Evolutionary conservation across 2,888 invertebrate species (phyloP).

Genomic region (Drosophila bunnanda): DNA sequence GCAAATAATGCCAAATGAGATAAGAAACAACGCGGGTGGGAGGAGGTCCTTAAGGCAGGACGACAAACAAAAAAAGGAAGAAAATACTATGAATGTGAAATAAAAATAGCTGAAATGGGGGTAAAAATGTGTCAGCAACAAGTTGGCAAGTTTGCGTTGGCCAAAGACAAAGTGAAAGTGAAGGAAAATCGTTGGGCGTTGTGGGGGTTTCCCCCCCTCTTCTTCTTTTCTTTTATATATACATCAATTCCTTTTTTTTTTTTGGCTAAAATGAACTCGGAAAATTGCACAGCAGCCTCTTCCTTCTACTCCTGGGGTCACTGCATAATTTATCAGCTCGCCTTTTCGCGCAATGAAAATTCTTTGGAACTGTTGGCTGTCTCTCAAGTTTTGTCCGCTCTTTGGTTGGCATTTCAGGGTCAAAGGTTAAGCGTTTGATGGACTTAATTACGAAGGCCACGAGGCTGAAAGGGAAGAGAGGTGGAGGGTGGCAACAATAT

Average conservation of each 20-base stretch:
- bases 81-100: slow-evolving; percentile 25
- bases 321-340: slow-evolving; percentile 76
- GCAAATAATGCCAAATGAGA: slow-evolving; percentile 79
- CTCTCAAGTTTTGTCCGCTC: slow-evolving; percentile 10
- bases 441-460: slow-evolving; percentile 31
- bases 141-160: slow-evolving; percentile 60
- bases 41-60: slow-evolving; percentile 13
- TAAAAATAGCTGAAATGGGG: slow-evolving; percentile 32
- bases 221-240: not conserved
- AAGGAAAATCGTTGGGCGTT: slow-evolving; percentile 7
- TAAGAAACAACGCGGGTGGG: slow-evolving; percentile 48
- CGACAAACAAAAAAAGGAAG: not conserved
- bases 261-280: slow-evolving; percentile 66
- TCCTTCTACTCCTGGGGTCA: slow-evolving; percentile 36
- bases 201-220: not conserved
- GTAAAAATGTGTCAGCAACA: slow-evolving; percentile 62
- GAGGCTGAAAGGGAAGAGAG: not conserved
- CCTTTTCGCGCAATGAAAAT: slow-evolving; percentile 46
- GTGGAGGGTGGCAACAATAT: not conserved
- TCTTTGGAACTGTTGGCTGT: slow-evolving; percentile 43
- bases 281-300: slow-evolving; percentile 59
- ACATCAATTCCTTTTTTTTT: not conserved
- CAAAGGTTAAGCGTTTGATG: slow-evolving; percentile 46
- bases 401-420: slow-evolving; percentile 33
- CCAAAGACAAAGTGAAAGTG: slow-evolving; percentile 76